Percentiles rank a stretch among this genome's conserved stretches.
Conservation (phyloP, 2,888 invertebrate genomes). For the Agriopis aurantiaria region DNA sequence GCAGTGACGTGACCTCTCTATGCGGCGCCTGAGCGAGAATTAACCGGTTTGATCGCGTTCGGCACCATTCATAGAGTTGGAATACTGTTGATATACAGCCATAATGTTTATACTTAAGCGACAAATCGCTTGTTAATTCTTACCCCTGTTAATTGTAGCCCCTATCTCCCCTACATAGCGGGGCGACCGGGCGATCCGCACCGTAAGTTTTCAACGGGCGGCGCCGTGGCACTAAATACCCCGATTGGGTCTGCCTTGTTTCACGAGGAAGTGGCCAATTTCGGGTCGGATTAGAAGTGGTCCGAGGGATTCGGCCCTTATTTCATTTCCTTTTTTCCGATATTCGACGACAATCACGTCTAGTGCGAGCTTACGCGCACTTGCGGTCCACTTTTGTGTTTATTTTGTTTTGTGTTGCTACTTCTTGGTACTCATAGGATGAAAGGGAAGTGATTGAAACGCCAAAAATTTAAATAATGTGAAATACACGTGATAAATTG, state of each 20-base stretch:
- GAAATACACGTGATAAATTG: neutral
- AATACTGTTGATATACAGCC: too few species aligned
- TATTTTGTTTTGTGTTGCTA: constrained; percentile 9
- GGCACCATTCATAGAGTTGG: too few species aligned
- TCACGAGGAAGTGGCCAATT: constrained; percentile 39
- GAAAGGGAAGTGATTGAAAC: neutral
- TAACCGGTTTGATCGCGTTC: too few species aligned
- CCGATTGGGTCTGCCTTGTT: constrained; percentile 40
- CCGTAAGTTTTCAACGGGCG: constrained; percentile 36
- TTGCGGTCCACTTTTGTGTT: constrained; percentile 9
- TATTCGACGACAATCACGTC: constrained; percentile 34
- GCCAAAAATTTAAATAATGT: neutral
- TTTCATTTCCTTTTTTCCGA: constrained; percentile 38
- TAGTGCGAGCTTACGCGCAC: constrained; percentile 23
- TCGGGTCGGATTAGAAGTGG: constrained; percentile 37
- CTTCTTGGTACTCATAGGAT: neutral
- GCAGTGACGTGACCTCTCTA: too few species aligned
- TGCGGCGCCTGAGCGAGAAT: too few species aligned
- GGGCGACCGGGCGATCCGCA: constrained; percentile 23
- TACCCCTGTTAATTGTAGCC: too few species aligned
- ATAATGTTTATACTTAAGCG: too few species aligned
- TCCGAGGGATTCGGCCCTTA: constrained; percentile 34
- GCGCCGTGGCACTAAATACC: constrained; percentile 37
- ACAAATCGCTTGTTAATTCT: too few species aligned
- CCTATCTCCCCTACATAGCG: too few species aligned